Conservation (phyloP, 2,113 vertebrate genomes). For the Petrocephalus zakoni region DNA sequence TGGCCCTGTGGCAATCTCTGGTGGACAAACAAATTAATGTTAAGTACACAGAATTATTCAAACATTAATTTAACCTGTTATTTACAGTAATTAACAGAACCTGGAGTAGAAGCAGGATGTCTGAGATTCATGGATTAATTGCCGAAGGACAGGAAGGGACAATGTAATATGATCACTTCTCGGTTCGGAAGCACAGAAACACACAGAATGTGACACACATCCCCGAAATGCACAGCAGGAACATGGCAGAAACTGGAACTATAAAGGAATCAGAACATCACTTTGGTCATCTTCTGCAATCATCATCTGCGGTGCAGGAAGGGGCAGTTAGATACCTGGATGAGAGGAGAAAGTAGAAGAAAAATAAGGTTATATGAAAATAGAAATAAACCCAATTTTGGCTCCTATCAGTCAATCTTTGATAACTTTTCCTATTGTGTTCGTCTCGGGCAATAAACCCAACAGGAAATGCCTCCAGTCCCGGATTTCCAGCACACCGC, state of each 20-base stretch:
- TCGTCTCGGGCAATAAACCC: neutral
- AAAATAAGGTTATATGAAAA: neutral
- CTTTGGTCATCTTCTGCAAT: neutral
- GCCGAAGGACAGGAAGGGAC: neutral
- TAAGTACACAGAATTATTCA: neutral
- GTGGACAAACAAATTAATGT: neutral
- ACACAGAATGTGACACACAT: neutral
- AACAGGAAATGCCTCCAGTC: neutral
- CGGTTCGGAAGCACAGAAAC: neutral
- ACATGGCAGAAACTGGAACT: neutral
- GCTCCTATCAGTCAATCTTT: neutral
- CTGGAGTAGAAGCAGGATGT: neutral
- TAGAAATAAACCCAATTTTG: neutral
- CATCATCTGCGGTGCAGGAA: neutral
- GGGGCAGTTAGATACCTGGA: neutral
- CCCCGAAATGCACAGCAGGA: neutral
- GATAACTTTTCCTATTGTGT: neutral
- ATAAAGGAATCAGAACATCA: neutral
- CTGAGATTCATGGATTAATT: neutral
- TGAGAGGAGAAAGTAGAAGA: neutral
- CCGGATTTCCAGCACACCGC: too few relatives aligned
- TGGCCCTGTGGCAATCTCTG: neutral
- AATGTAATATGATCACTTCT: neutral
- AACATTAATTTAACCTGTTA: neutral
- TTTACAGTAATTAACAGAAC: neutral